Conservation (phyloP, 2,888 invertebrate genomes). For the Germaria angustata region DNA sequence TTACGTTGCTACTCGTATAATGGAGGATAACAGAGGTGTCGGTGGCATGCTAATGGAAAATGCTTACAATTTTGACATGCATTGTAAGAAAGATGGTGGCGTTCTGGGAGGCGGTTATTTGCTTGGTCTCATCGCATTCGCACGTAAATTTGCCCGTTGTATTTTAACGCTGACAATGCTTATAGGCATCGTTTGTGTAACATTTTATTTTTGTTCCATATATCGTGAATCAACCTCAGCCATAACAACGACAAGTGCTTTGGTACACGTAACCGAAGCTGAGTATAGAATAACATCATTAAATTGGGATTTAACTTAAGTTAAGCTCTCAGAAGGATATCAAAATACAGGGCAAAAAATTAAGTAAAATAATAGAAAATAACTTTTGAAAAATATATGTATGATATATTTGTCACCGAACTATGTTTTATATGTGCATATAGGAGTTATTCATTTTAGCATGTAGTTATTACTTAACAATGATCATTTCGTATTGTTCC, state of each 20-base stretch:
- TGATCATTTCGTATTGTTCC: background rate
- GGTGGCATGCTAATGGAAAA: conserved; percentile 61
- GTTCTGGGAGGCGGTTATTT: conserved; percentile 75
- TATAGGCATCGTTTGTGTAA: conserved; percentile 73
- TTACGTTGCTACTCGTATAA: conserved; percentile 47
- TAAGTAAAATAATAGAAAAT: background rate
- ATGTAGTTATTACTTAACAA: background rate
- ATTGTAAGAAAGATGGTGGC: conserved; percentile 70
- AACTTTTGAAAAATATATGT: background rate
- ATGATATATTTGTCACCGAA: background rate
- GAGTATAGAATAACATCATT: conserved; percentile 61
- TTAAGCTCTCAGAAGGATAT: background rate
- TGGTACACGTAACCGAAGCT: conserved; percentile 58
- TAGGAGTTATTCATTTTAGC: background rate
- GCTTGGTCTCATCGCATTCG: conserved; percentile 76
- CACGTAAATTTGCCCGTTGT: conserved; percentile 75
- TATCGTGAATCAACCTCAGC: conserved; percentile 44
- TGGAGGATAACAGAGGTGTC: conserved; percentile 17
- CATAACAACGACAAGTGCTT: conserved; percentile 51
- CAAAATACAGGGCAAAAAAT: background rate
- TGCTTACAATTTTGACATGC: conserved; percentile 67
- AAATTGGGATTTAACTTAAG: conserved; percentile 53
- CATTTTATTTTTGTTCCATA: conserved; percentile 73
- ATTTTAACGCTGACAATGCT: conserved; percentile 74
- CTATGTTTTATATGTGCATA: background rate